Base-by-base conservation (phyloP, 2,888 invertebrate genomes). In the Ptychoptera albimana region DNA sequence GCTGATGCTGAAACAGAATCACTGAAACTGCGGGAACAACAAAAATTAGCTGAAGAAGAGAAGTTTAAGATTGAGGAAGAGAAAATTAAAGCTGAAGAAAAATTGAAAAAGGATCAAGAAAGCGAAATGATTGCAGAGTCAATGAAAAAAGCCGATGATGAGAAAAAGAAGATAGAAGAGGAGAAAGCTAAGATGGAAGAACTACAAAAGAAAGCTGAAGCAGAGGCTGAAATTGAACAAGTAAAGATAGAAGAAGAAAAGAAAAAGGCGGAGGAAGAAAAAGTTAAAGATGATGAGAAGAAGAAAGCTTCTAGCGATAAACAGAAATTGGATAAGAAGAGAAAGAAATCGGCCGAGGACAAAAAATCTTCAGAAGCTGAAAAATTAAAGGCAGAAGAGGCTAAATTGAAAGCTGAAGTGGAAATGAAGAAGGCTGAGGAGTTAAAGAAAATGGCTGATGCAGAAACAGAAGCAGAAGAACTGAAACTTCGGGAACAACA, bases 71-170 rank as follows among this genome's bases (percentile, higher is more conserved):
- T 13, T 8, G 13, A n/a, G 12, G 10, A 36, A 35, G 48, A 54
- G 39, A 49, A 51, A 29, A 51, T 54, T 30, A 52, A 55, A 43
- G 45, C 50, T 16, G 49, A 56, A 34, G 48, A 51, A 43, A 46
- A 45, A 32, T 29, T 40, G 8, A 48, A 42, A 23, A 49, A 47
- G n/a, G n/a, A n/a, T n/a, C n/a, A n/a, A n/a, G n/a, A n/a, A n/a
- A n/a, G n/a, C n/a, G n/a, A n/a, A n/a, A n/a, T n/a, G n/a, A n/a
- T n/a, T 31, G 47, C 39, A 44, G 45, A 45, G 48, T 48, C 42
- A 47, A 30, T 30, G 31, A 46, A 50, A 45, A 35, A 47, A 42
- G 49, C 46, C 40, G 53, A 29, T 50, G 53, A 43, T 31, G 48
- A 51, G 41, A 16, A 14, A 32, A 32, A 30, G 23, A 49, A 45